Conservation (phyloP, 1,140 invertebrate genomes). For the Diploscapter pachys region DNA sequence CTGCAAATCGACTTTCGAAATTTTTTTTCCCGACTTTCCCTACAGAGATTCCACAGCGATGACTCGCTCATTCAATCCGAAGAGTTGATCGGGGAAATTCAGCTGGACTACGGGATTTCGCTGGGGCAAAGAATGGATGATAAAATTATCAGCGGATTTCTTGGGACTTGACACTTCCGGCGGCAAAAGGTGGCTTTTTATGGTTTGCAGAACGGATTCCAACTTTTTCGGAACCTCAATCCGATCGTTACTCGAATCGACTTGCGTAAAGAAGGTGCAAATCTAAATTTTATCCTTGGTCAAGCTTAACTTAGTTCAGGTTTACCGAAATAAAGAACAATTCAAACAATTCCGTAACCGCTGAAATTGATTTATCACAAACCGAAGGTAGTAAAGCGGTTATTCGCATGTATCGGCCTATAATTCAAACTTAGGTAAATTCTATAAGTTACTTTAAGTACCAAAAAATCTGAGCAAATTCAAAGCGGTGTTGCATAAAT, state of each 20-base stretch:
- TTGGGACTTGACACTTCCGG: no score
- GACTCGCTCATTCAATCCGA: slow-evolving; percentile 78
- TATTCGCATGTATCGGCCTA: slow-evolving; percentile 78
- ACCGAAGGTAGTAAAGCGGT: slow-evolving; percentile 83
- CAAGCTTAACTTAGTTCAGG: not conserved
- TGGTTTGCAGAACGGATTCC: no score
- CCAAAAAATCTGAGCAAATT: slow-evolving; percentile 88
- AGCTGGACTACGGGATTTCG: slow-evolving; percentile 74
- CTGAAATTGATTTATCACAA: slow-evolving; percentile 80
- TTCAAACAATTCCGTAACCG: slow-evolving; percentile 89
- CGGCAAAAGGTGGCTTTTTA: no score
- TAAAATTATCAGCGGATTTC: no score
- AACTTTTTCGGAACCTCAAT: no score
- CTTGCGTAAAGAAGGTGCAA: no score
- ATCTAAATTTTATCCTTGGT: no score
- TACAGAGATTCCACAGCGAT: slow-evolving; percentile 84
- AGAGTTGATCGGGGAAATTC: slow-evolving; percentile 70
- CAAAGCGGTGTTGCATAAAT: slow-evolving; percentile 85
- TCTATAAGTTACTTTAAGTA: no score
- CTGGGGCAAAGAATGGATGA: slow-evolving; percentile 56
- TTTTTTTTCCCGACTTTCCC: slow-evolving; percentile 33
- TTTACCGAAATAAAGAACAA: slow-evolving; percentile 81
- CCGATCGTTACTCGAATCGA: no score
- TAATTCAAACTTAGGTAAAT: no score
- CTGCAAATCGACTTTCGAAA: slow-evolving; percentile 51